Percentiles rank a stretch among this genome's conserved stretches.
phyloP scores from a whole-genome alignment of 2,113 vertebrate species.

The Erpornis zantholeuca region DNA sequence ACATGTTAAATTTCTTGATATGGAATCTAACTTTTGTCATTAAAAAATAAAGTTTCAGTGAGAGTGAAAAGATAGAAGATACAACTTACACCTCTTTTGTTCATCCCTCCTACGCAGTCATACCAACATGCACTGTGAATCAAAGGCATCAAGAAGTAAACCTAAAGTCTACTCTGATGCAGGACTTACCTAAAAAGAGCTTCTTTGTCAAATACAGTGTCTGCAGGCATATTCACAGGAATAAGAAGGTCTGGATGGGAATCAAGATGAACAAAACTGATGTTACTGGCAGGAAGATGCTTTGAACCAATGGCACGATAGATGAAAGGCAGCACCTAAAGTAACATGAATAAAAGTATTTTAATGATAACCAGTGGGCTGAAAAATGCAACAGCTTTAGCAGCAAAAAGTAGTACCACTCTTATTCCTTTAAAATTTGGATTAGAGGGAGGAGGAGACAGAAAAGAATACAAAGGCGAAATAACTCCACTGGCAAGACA shows the following conservation, averaged over 20 bases:
- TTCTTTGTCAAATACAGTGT: constrained; percentile 93
- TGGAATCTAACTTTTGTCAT: not conserved
- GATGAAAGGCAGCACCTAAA: constrained; percentile 89
- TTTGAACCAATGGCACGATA: constrained; percentile 93
- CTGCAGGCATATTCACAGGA: constrained; percentile 93
- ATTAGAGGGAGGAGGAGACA: not conserved
- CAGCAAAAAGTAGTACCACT: not conserved
- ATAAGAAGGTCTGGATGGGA: constrained; percentile 98
- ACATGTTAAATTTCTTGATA: not conserved
- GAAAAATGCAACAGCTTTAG: not conserved
- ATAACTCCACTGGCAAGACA: not conserved
- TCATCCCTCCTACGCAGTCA: not conserved
- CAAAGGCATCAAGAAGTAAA: not conserved
- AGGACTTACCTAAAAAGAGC: constrained; percentile 83
- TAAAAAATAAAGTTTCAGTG: not conserved
- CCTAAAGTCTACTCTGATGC: not conserved
- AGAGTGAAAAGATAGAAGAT: not conserved
- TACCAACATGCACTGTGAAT: not conserved
- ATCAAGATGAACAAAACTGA: constrained; percentile 92
- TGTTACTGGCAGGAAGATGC: constrained; percentile 83
- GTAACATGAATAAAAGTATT: not conserved
- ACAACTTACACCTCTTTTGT: not conserved
- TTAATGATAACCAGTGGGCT: not conserved
- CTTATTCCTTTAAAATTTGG: not conserved
- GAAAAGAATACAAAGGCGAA: not conserved